phyloP scores from a whole-genome alignment of 2,888 invertebrate genomes.

The Choristoneura rosaceana region DNA sequence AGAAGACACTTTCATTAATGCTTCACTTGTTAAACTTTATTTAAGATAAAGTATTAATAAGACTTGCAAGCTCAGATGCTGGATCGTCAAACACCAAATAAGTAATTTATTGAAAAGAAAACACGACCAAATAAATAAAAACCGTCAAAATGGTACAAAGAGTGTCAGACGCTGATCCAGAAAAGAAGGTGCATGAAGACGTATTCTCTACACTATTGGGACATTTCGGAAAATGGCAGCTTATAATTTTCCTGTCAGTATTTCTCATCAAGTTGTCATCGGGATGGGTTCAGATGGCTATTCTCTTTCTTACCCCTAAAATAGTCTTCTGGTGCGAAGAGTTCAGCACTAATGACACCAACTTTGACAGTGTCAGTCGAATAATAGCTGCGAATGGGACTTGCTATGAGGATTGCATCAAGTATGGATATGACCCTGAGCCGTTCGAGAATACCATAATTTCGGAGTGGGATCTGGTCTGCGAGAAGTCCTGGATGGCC shows the following conservation, averaged over 20 bases:
- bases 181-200: slow-evolving; percentile 57
- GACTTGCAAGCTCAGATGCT: no score
- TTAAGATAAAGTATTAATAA: no score
- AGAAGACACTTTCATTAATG: background rate
- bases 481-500: slow-evolving; percentile 86
- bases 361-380: slow-evolving; percentile 47
- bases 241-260: slow-evolving; percentile 87
- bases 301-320: slow-evolving; percentile 90
- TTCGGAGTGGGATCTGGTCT: slow-evolving; percentile 91
- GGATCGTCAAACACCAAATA: background rate
- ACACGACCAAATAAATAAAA: background rate
- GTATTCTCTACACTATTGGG: slow-evolving; percentile 68
- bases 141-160: slow-evolving; percentile 62
- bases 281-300: slow-evolving; percentile 91
- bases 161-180: slow-evolving; percentile 49
- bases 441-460: slow-evolving; percentile 89
- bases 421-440: slow-evolving; percentile 86
- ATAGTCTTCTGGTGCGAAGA: slow-evolving; percentile 80
- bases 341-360: slow-evolving; percentile 61
- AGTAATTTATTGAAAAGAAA: background rate
- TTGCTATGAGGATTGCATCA: slow-evolving; percentile 83
- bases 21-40: no score
- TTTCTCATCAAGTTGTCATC: slow-evolving; percentile 90
- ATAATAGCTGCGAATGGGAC: slow-evolving; percentile 62
- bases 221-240: slow-evolving; percentile 89